Evolutionary conservation across 2,888 invertebrate species (phyloP), one percentile per base, ranked within the genome.

Genomic region (Eristalis arbustorum): DNA sequence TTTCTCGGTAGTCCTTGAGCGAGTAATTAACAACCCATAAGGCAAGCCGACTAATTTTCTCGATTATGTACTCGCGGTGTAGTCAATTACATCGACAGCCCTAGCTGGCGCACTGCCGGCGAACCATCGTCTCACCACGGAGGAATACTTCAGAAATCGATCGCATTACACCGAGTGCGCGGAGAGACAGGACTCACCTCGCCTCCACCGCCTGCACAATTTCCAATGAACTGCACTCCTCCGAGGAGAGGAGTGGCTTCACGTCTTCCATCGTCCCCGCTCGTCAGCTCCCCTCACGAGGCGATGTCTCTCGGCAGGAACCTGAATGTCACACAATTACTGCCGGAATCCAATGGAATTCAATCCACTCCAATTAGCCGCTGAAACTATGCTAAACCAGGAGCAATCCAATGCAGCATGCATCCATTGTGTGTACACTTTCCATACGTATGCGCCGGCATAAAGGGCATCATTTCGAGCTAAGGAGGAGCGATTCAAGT

Each of bases 301-400:
- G 66, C 23, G 31, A 6, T n/a, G 66, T 66, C 22, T 40, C 8
- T 18, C n/a, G n/a, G 10, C 23, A 56, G 31, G 10, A 71, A 37
- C 59, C 31, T 40, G 68, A 22, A 59, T 71, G 64, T 59, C 81
- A 28, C 63, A 59, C 71, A 57, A 62, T 63, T 78, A 74, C 87
- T 78, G 74, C 62, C 67, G 49, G 42, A 83, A 69, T 82, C 81
- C 69, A 42, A 68, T 72, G 22, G 83, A 83, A 75, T 87, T 75
- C 78, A 87, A 87, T 87, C 67, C 78, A 87, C 78, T 87, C 78
- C 87, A 87, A 87, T 83, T 83, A 87, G 78, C 72, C 69, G 56
- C 74, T 49, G 71, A 68, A 87, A 72, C 75, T 79, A 75, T 79
- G 75, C 71, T 78, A 75, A 83, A 69, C 68, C 31, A 59, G 63